Evolutionary conservation across 2,888 invertebrate species (phyloP).

Genomic region (Hemaris fuciformis): DNA sequence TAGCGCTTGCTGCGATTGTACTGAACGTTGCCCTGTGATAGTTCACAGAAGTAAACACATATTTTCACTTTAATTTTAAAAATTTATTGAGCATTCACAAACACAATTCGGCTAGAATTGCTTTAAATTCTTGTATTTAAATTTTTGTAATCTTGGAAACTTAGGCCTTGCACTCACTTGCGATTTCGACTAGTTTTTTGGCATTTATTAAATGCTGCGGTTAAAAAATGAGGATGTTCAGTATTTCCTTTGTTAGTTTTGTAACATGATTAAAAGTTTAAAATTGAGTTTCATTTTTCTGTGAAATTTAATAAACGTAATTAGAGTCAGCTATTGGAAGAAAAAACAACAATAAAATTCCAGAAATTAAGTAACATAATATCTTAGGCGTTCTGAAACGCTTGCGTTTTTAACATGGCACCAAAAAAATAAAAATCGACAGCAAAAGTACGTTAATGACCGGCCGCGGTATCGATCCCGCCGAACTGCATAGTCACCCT

Average conservation of each 20-base stretch:
- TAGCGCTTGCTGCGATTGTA: background rate
- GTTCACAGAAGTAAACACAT: background rate
- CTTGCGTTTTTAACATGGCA: background rate
- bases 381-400: background rate
- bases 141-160: too few species aligned
- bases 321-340: too few species aligned
- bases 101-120: background rate
- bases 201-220: too few species aligned
- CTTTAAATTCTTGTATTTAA: background rate
- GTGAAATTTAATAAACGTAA: too few species aligned
- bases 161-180: too few species aligned
- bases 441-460: conserved; percentile 45
- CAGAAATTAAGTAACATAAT: too few species aligned
- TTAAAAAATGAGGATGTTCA: too few species aligned
- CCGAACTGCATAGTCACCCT: conserved; percentile 60
- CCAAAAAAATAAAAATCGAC: conserved; percentile 13
- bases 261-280: too few species aligned
- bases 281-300: too few species aligned
- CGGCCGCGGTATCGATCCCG: conserved; percentile 47
- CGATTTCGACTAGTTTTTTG: too few species aligned
- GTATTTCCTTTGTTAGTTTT: too few species aligned
- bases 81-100: background rate
- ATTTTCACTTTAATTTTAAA: background rate
- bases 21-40: background rate
- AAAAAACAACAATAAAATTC: too few species aligned